phyloP scores from a whole-genome alignment of 2,797 vertebrate genomes.

The Sebastes wilsoni region DNA sequence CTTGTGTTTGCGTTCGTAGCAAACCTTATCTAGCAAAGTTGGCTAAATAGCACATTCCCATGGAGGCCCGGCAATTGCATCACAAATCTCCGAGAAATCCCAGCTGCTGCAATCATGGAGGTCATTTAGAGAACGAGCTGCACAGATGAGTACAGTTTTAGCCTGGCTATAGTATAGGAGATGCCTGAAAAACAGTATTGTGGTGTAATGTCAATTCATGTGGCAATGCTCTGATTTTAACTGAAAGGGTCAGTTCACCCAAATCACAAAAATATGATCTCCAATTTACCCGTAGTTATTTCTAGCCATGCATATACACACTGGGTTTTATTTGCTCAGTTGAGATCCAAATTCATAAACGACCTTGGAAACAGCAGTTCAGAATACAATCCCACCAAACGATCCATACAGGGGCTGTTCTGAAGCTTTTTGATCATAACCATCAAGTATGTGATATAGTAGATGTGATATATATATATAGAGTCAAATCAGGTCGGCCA shows the following conservation, averaged over 20 bases:
- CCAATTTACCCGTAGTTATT: neutral
- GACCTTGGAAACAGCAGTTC: neutral
- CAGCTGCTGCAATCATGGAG: neutral
- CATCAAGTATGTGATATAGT: too few relatives aligned
- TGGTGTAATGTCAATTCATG: neutral
- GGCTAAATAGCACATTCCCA: slow-evolving; percentile 15
- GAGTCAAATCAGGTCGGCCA: too few relatives aligned
- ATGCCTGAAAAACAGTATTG: neutral
- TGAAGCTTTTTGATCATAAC: too few relatives aligned
- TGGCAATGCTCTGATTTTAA: neutral
- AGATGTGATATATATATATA: too few relatives aligned
- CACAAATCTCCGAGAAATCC: neutral
- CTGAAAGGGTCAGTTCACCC: too few relatives aligned
- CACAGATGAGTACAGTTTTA: neutral
- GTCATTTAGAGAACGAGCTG: neutral
- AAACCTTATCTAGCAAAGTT: slow-evolving; percentile 35
- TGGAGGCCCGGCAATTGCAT: neutral
- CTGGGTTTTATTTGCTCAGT: neutral
- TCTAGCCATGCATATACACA: neutral
- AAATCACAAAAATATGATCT: too few relatives aligned
- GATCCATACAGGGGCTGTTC: too few relatives aligned
- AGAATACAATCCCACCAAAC: neutral
- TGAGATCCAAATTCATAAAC: neutral
- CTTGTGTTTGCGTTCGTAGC: slow-evolving; percentile 21
- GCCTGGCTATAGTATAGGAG: neutral